Conservation (phyloP, 64 coral and sea anemone genomes). For the Montipora sp. region DNA sequence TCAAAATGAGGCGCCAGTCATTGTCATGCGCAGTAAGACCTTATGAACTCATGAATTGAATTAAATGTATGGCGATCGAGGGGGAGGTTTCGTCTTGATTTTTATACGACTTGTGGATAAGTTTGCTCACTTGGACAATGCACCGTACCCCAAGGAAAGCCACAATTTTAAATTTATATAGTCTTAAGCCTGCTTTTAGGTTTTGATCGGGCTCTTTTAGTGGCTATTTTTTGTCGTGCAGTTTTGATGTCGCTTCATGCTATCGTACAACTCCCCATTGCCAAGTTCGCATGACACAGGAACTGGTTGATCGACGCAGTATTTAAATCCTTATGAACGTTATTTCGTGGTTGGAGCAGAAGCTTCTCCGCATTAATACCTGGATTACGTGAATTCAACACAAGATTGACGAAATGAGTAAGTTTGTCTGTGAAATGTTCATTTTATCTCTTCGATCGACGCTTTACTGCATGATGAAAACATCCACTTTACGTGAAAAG, state of each 20-base stretch:
- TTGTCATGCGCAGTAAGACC: background rate
- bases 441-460: constrained; percentile 9
- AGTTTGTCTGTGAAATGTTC: constrained; percentile 31
- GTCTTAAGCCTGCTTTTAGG: background rate
- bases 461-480: background rate
- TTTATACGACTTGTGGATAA: background rate
- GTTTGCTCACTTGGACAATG: constrained; percentile 1
- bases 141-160: background rate
- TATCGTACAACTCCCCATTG: constrained; percentile 15
- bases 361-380: background rate
- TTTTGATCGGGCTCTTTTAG: background rate
- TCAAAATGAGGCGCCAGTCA: background rate
- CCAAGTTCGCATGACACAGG: background rate
- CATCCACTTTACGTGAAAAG: background rate
- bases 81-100: constrained; percentile 41
- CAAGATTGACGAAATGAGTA: constrained; percentile 41
- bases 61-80: constrained; percentile 30
- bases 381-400: constrained; percentile 5
- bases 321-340: constrained; percentile 40
- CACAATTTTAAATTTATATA: background rate
- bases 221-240: background rate
- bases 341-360: constrained; percentile 18
- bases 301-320: constrained; percentile 15
- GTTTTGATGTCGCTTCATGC: background rate
- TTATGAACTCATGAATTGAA: constrained; percentile 7